Base-by-base conservation (phyloP, 2,888 invertebrate genomes). In the Phania funesta region DNA sequence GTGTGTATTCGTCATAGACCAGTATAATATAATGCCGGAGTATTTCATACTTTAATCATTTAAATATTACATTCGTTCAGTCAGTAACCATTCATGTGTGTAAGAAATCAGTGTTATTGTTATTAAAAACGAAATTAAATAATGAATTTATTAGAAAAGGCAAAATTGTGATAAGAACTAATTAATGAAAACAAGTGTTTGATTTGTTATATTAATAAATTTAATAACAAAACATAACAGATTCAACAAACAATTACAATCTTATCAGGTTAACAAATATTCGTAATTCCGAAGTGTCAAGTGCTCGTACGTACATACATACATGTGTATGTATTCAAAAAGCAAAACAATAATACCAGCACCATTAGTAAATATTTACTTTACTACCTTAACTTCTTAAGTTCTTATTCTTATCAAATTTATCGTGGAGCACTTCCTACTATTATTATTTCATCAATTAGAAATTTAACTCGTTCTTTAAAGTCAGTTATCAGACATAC, bases 401-500 rank as follows among this genome's bases (percentile, higher is more conserved):
- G 35, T 5, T n/a, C n/a, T 5, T 26, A 26, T 35, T 9, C 9
- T 9, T 35, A 11, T 35, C 11, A 64, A 52, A 64, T 9, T 44
- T 5, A 52, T 22, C 18, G 18, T 29, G 13, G 2, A 24, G 29
- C 32, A 32, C 2, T 48, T 20, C 58, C 22, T 11, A 18, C n/a
- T n/a, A n/a, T n/a, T n/a, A n/a, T n/a, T n/a, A 38, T 13, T 38
- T 13, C 52, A 29, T 13, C 52, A 35, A 38, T 64, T 67, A 46
- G 46, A 77, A 74, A 73, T 44, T 56, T 68, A 58, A 67, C 26
- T 54, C 62, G 29, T 26, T 50, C 32, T 38, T 20, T 41, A 64
- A 77, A 73, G 77, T 81, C 56, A 74, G 68, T 81, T 67, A 20
- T 26, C n/a, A 54, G n/a, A 35, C 16, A 24, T 20, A 9, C 9